These are phyloP conservation scores for Vidua chalybeata DNA, from an alignment of 2,113 vertebrate species.

Conservation along the genomic window DNA sequence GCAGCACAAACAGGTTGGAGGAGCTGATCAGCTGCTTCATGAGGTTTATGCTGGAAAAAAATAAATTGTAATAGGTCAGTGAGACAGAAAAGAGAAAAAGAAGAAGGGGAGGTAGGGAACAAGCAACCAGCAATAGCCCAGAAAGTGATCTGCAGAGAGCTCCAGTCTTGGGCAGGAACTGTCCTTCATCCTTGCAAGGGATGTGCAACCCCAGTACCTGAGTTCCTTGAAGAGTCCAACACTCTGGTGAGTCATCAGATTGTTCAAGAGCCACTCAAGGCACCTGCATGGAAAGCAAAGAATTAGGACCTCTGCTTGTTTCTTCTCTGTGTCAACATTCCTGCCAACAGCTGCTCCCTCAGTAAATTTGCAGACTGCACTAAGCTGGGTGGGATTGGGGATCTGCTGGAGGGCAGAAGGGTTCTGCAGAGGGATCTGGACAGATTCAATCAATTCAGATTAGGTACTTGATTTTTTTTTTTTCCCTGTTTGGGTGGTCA, in stretches of 20 bases:
- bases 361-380: neutral
- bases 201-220: slow-evolving; percentile 75
- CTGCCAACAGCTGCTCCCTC: neutral
- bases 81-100: neutral
- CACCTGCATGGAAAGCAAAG: slow-evolving; percentile 78
- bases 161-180: neutral
- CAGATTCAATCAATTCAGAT: neutral
- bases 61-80: neutral
- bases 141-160: neutral
- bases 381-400: neutral
- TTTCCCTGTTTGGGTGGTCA: neutral
- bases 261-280: slow-evolving; percentile 97
- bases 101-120: neutral
- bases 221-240: slow-evolving; percentile 95
- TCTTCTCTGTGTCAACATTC: neutral
- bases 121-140: neutral
- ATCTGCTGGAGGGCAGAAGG: neutral
- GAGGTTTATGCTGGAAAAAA: slow-evolving; percentile 80
- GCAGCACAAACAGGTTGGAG: slow-evolving; percentile 96
- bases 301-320: neutral
- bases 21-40: slow-evolving; percentile 94
- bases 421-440: neutral
- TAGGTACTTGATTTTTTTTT: neutral
- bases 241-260: slow-evolving; percentile 97
- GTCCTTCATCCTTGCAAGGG: neutral